Base-by-base conservation (phyloP, 2,113 vertebrate species). In the Apaloderma vittatum region DNA sequence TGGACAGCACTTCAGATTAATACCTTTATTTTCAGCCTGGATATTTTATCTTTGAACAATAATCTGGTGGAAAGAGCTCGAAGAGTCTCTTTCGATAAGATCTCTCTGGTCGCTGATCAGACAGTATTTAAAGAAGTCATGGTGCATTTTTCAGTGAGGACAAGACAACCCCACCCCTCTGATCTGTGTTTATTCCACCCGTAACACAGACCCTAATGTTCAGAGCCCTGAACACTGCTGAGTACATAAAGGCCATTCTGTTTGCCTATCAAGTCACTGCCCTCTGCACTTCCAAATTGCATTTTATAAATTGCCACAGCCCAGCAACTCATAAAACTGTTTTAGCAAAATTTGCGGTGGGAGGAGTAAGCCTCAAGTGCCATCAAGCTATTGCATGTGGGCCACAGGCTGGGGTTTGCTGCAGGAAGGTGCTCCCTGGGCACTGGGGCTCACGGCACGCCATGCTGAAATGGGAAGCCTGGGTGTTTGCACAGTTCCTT, bases 1-100 rank as follows among this genome's bases (percentile, higher is more conserved):
- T 1, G 46, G 83, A 79, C 78, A 73, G 65, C 51, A 30, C 5
- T 92, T 88, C 37, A 94, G 61, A 75, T 93, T 92, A 95, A 93
- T 63, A 8, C 72, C 48, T 88, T 83, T 86, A 66, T 90, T 94
- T 78, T 85, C 81, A 90, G 34, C 37, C 46, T 4, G 17, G 58
- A 52, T 92, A 55, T 71, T 91, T 94, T 75, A 79, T n/a, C 46
- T 92, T 93, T 87, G 55, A 70, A 85, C 80, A 93, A 65, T n/a
- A 52, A 63, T 66, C 51, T 72, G 57, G 5, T 71, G 77, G n/a
- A 68, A 88, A 62, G 32, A 61, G n/a, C 74, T 57, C 62, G n/a
- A 77, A 73, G 55, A 62, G 36, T 29, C 24, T 91, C 29, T 79
- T 67, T 54, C 2, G 2, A 26, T 65, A 49, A 95, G 58, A 30